Evolutionary conservation across 2,113 vertebrate genomes (phyloP), one percentile per base, ranked within the genome.

Genomic region (Ameiurus melas): DNA sequence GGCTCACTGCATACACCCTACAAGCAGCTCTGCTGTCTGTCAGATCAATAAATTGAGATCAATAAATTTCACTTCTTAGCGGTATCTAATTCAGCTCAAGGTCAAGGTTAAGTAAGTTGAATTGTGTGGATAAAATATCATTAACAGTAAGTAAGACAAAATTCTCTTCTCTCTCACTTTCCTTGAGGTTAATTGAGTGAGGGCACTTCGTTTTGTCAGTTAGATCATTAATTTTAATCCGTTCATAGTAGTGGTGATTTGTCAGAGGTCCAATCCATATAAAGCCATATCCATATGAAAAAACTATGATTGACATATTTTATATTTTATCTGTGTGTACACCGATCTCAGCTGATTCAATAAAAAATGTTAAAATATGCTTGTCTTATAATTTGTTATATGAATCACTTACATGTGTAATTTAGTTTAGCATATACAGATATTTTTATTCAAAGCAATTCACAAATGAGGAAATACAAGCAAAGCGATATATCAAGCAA

Each of bases 151-250:
- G 88, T 60, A 85, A 89, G 75, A 86, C 71, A 86, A 91, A 43
- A 90, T 90, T 83, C 82, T 87, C 78, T 86, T 22, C 13, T 58
- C 58, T 55, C 57, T 68, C n/a, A 43, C 77, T 85, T 71, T 33
- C 53, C 84, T 83, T 62, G 62, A 85, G 89, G 90, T 91, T 89
- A 90, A 92, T 89, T 90, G 86, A 90, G 83, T 85, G 90, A 86
- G 90, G 64, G 62, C 86, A 86, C 85, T 83, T 22, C 53, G 27
- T 79, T 55, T 85, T 55, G 73, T 88, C 75, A 83, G 36, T 30
- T 27, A 75, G 86, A 85, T 80, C 84, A 85, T 22, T 84, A 17
- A 55, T 87, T 89, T 83, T 85, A 85, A 87, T 89, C 75, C 78
- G 51, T 85, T 87, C 77, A 88, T 91, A 82, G 87, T 80, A 84